These are phyloP conservation scores for Catocala sponsa DNA, from an alignment of 2,888 invertebrate species.

Conservation along the genomic window DNA sequence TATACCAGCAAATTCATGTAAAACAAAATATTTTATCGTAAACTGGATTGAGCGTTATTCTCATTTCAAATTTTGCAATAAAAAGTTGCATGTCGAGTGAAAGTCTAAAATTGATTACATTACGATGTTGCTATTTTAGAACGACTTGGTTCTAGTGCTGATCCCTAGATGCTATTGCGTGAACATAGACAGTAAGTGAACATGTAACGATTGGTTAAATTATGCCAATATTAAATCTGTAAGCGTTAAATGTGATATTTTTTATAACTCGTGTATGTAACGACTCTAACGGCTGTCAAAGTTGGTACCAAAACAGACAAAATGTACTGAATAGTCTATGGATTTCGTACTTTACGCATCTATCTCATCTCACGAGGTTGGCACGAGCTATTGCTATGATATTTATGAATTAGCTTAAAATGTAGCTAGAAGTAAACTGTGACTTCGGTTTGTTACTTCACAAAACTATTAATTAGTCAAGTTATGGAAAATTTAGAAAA, in stretches of 20 bases:
- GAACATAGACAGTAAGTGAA: constrained; percentile 20
- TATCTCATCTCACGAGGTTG: too few relatives aligned
- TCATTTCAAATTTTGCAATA: constrained; percentile 22
- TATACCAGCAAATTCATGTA: too few relatives aligned
- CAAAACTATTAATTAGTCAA: too few relatives aligned
- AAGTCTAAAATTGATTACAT: constrained; percentile 47
- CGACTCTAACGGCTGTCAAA: too few relatives aligned
- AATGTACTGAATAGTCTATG: too few relatives aligned
- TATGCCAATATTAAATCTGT: constrained; percentile 30
- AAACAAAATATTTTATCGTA: neutral
- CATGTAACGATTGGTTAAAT: constrained; percentile 45
- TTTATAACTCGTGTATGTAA: neutral
- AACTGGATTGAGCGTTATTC: constrained; percentile 19
- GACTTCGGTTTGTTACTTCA: too few relatives aligned
- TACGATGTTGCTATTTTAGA: constrained; percentile 25
- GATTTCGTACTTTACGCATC: too few relatives aligned
- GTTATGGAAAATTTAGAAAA: too few relatives aligned
- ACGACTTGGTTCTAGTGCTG: constrained; percentile 12
- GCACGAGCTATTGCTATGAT: too few relatives aligned
- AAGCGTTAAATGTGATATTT: neutral
- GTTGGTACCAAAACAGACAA: too few relatives aligned
- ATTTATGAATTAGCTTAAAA: too few relatives aligned
- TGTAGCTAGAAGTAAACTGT: too few relatives aligned
- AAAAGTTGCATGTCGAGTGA: constrained; percentile 45
- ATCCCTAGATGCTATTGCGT: constrained; percentile 32